Evolutionary conservation across 2,888 invertebrate genomes (phyloP).

Genomic region (Anarsia innoxiella): DNA sequence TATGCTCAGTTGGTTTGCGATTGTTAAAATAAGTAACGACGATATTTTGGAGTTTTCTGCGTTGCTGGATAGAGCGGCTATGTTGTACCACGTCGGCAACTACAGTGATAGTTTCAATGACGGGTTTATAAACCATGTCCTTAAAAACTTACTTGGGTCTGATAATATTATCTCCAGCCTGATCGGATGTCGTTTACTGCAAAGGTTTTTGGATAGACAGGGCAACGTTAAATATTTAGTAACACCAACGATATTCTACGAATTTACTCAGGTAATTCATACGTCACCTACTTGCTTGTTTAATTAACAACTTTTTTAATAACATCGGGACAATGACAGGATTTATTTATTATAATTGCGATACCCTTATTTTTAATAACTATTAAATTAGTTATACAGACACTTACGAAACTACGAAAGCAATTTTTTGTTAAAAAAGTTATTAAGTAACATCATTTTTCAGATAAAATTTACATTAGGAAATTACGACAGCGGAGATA

Average conservation of each 20-base stretch:
- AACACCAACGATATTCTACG: constrained; percentile 66
- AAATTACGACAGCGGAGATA: constrained; percentile 55
- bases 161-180: constrained; percentile 59
- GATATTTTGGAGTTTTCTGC: constrained; percentile 68
- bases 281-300: no score
- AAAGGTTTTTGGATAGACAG: constrained; percentile 72
- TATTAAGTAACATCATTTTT: constrained; percentile 19
- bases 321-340: not conserved
- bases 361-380: not conserved
- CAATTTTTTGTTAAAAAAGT: not conserved
- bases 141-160: constrained; percentile 62
- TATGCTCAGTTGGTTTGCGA: constrained; percentile 69
- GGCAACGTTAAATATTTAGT: constrained; percentile 59
- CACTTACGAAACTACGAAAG: not conserved
- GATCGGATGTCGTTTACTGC: constrained; percentile 71
- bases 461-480: constrained; percentile 56
- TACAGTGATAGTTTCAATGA: constrained; percentile 60
- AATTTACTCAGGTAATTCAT: constrained; percentile 41
- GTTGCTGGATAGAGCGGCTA: constrained; percentile 69
- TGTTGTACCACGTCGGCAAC: constrained; percentile 48
- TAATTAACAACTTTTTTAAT: no score
- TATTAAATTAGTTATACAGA: not conserved
- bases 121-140: constrained; percentile 60
- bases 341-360: not conserved
- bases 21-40: constrained; percentile 49